Base-by-base conservation (phyloP, 2,888 invertebrate species). In the Brenthis ino region DNA sequence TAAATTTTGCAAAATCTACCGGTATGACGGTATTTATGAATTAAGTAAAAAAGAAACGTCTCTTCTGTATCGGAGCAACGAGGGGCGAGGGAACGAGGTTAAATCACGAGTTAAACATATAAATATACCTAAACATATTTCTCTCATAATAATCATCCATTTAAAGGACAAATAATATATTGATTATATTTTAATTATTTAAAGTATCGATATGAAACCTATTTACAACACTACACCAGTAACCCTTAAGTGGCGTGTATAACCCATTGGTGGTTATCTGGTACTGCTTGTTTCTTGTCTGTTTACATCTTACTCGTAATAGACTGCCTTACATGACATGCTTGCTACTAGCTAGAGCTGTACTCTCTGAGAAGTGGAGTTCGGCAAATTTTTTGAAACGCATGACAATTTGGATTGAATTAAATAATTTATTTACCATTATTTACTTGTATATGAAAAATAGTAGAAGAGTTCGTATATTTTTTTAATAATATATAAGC, bases 261-360 rank as follows among this genome's bases (percentile, higher is more conserved):
- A 89, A 89, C 88, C 89, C 89, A 90, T 89, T 89, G 86, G 68
- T 69, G 72, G 77, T 83, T 87, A 89, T 88, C 88, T 84, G 75
- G 64, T 74, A 74, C 80, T 75, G 79, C 80, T 82, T 85, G 85
- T 86, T 79, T 74, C 77, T 79, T 82, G 84, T 82, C 81, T 86
- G 88, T 87, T 88, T 89, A 87, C 84, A 77, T 87, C 82, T 82
- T 81, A 81, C 43, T 53, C 53, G 63, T 63, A 63, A 63, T 63
- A 63, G 51, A 54, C 63, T 77, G 82, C 64, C 68, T 57, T 71
- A 56, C 57, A 68, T 24, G 67, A 73, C 72, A 64, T 51, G 61
- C 70, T 61, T 68, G 51, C 58, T 51, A 50, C n/a, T 33, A 48
- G 8, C n/a, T 33, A 48, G 8, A 60, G 8, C 14, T 53, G 28